Conservation (phyloP, 1,140 invertebrate genomes). For the Rhyacophila brunnea region DNA sequence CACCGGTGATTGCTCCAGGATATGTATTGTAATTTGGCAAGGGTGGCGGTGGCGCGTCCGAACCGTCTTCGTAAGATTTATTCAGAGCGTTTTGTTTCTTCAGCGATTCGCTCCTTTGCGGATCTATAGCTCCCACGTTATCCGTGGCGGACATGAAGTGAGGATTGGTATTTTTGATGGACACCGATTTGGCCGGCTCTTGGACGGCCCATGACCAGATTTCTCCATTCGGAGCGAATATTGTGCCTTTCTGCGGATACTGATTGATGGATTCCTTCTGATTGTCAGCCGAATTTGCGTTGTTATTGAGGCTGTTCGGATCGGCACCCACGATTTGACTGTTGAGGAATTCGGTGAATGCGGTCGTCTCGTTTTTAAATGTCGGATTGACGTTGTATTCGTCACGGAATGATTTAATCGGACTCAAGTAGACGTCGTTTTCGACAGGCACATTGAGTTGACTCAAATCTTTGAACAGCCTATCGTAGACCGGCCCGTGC, state of each 20-base stretch:
- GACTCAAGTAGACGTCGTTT: slow-evolving; percentile 54
- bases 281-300: slow-evolving; percentile 33
- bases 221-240: slow-evolving; percentile 53
- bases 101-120: not conserved
- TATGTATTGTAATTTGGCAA: slow-evolving; percentile 53
- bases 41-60: slow-evolving; percentile 54
- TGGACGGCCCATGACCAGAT: slow-evolving; percentile 50
- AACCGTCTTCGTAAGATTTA: slow-evolving; percentile 20
- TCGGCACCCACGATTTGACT: slow-evolving; percentile 46
- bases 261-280: not conserved
- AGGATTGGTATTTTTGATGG: slow-evolving; percentile 18
- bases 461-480: slow-evolving; percentile 54
- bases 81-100: not conserved
- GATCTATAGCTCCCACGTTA: slow-evolving; percentile 3
- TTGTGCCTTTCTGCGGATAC: slow-evolving; percentile 49
- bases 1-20: slow-evolving; percentile 37
- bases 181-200: not conserved
- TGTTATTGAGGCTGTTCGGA: slow-evolving; percentile 43
- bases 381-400: slow-evolving; percentile 55
- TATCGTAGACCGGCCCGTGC: slow-evolving; percentile 58
- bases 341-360: slow-evolving; percentile 54
- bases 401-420: slow-evolving; percentile 54
- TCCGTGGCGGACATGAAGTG: slow-evolving; percentile 9
- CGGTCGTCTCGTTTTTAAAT: slow-evolving; percentile 55
- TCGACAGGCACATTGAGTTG: slow-evolving; percentile 54